Conservation (phyloP, 2,888 invertebrate genomes). For the Lamellibrachia columna region DNA sequence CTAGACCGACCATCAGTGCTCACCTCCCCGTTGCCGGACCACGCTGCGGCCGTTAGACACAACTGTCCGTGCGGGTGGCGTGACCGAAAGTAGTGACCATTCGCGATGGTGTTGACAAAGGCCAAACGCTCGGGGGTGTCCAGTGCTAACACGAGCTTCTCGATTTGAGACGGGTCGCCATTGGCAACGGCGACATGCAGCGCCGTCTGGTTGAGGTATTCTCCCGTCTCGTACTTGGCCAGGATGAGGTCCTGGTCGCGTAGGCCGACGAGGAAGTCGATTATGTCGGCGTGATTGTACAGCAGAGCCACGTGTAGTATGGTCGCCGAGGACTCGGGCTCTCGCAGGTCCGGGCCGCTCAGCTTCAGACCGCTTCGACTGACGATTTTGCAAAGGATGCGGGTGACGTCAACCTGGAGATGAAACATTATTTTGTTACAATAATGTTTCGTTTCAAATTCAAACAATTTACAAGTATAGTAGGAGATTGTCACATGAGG, state of each 20-base stretch:
- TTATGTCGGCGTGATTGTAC: constrained; percentile 41
- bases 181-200: constrained; percentile 44
- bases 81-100: constrained; percentile 41
- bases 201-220: constrained; percentile 43
- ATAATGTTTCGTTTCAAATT: not conserved
- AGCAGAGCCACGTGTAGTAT: constrained; percentile 44
- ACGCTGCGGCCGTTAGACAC: constrained; percentile 44
- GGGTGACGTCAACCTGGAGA: constrained; percentile 33
- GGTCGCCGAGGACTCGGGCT: constrained; percentile 42
- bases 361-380: constrained; percentile 38
- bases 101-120: constrained; percentile 42
- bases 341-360: constrained; percentile 37
- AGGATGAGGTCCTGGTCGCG: constrained; percentile 40
- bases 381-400: constrained; percentile 43
- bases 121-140: constrained; percentile 30
- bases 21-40: constrained; percentile 38
- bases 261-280: constrained; percentile 37
- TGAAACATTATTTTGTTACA: not conserved
- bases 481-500: too few relatives aligned
- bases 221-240: constrained; percentile 41
- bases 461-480: too few relatives aligned
- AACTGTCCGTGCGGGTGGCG: constrained; percentile 40
- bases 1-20: not conserved
- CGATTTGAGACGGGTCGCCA: constrained; percentile 39
- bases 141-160: constrained; percentile 37